These are phyloP conservation scores for Drosophila ironensis DNA, from an alignment of 1,140 invertebrate genomes.

Conservation along the genomic window DNA sequence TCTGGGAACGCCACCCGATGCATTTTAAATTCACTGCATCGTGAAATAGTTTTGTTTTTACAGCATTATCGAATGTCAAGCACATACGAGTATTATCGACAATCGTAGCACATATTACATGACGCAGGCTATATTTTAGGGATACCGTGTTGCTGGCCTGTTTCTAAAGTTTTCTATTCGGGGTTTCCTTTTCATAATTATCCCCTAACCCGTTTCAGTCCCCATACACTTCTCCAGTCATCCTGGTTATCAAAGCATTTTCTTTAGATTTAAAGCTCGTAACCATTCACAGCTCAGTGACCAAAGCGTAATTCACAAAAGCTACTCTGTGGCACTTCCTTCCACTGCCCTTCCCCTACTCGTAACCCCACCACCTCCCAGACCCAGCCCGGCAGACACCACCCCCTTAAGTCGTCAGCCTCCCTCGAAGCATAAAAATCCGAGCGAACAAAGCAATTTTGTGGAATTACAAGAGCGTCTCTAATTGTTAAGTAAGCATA, in stretches of 20 bases:
- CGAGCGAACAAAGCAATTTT: constrained; percentile 70
- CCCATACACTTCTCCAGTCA: constrained; percentile 11
- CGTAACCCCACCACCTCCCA: not conserved
- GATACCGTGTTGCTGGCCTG: too few relatives aligned
- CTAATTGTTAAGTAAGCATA: constrained; percentile 80
- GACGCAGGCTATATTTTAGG: too few relatives aligned
- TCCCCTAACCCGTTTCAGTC: constrained; percentile 11
- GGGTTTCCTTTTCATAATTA: not conserved
- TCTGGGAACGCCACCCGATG: constrained; percentile 11
- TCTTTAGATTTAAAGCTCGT: constrained; percentile 50
- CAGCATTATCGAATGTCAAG: too few relatives aligned
- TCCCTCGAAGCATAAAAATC: constrained; percentile 28
- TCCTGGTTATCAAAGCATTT: constrained; percentile 31
- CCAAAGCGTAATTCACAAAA: constrained; percentile 55
- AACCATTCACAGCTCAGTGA: constrained; percentile 64
- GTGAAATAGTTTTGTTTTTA: not conserved
- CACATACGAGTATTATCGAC: too few relatives aligned
- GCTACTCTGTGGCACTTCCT: constrained; percentile 40
- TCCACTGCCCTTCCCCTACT: not conserved
- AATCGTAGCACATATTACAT: too few relatives aligned
- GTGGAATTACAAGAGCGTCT: constrained; percentile 76
- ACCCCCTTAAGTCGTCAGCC: constrained; percentile 12
- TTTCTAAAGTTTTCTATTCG: not conserved
- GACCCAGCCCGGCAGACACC: not conserved
- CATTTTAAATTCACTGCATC: constrained; percentile 9